These are phyloP conservation scores for Parochlus steinenii DNA, from an alignment of 2,888 invertebrate species.

Conservation along the genomic window DNA sequence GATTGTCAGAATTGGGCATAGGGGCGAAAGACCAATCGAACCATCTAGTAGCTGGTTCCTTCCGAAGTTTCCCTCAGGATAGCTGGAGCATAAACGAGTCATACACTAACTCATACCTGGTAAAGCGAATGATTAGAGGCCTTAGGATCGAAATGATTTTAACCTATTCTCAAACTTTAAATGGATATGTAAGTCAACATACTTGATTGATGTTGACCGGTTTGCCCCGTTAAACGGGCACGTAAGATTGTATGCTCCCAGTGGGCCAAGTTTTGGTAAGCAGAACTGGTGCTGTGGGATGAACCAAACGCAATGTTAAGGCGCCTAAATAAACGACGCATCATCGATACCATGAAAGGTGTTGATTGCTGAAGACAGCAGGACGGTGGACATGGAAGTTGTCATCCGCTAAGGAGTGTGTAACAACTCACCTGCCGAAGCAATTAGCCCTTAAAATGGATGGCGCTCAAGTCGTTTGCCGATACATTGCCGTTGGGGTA, in stretches of 20 bases:
- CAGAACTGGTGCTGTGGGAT: conserved; percentile 67
- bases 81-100: conserved; percentile 35
- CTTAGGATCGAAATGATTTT: conserved; percentile 48
- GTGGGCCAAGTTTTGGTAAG: conserved; percentile 59
- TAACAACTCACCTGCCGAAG: conserved; percentile 45
- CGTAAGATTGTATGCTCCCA: conserved; percentile 39
- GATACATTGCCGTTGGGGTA: conserved; percentile 34
- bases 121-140: conserved; percentile 63
- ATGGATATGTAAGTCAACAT: conserved; percentile 51
- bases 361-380: conserved; percentile 50
- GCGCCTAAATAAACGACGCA: conserved; percentile 48
- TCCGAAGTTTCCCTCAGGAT: conserved; percentile 62
- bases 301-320: conserved; percentile 56
- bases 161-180: conserved; percentile 65
- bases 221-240: conserved; percentile 38
- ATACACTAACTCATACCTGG: conserved; percentile 40
- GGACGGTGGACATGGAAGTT: conserved; percentile 63
- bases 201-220: conserved; percentile 27
- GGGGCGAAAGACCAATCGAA: conserved; percentile 56
- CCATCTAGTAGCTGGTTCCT: conserved; percentile 64
- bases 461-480: conserved; percentile 39
- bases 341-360: conserved; percentile 43
- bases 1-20: conserved; percentile 60
- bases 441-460: conserved; percentile 50
- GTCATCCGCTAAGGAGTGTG: conserved; percentile 44